Percentiles rank a stretch among this genome's conserved stretches.
Evolutionary conservation across 2,888 invertebrate genomes (phyloP).

Genomic region (Agrilus biguttatus): DNA sequence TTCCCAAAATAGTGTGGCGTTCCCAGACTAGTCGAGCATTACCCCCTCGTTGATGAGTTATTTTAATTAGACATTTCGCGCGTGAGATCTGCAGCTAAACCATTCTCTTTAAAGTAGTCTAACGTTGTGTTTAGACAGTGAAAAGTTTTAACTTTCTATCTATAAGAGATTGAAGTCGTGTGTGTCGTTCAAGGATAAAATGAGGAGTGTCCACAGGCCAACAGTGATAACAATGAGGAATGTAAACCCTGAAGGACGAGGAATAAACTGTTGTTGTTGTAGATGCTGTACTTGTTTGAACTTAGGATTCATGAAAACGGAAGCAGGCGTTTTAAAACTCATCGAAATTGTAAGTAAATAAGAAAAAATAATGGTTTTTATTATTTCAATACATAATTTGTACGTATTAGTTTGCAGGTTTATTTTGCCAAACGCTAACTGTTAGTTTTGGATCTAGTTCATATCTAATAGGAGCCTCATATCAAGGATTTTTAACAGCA

Average conservation of each 20-base stretch:
- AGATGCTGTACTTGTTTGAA: slow-evolving; percentile 68
- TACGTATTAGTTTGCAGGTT: slow-evolving; percentile 50
- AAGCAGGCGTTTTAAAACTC: slow-evolving; percentile 60
- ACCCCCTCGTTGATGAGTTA: slow-evolving; percentile 1
- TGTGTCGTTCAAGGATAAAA: slow-evolving; percentile 4
- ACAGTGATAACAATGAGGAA: slow-evolving; percentile 32
- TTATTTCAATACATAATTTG: too few species aligned
- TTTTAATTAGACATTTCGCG: too few species aligned
- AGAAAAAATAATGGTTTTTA: not conserved
- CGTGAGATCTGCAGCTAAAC: too few species aligned
- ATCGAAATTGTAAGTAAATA: slow-evolving; percentile 54
- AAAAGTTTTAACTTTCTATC: not conserved
- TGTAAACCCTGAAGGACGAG: slow-evolving; percentile 16
- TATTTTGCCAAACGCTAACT: slow-evolving; percentile 67
- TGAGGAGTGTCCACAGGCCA: slow-evolving; percentile 34
- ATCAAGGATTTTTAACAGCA: slow-evolving; percentile 67
- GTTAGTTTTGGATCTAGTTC: slow-evolving; percentile 65
- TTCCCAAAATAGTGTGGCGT: slow-evolving; percentile 3
- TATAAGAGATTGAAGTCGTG: not conserved
- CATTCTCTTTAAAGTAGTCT: too few species aligned
- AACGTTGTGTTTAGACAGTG: too few species aligned
- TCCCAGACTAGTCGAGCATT: not conserved
- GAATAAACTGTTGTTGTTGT: slow-evolving; percentile 59
- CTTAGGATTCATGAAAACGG: slow-evolving; percentile 56
- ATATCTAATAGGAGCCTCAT: slow-evolving; percentile 59